Evolutionary conservation across 2,113 vertebrate genomes (phyloP), one percentile per base, ranked within the genome.

Genomic region (Oncorhynchus tshawytscha): DNA sequence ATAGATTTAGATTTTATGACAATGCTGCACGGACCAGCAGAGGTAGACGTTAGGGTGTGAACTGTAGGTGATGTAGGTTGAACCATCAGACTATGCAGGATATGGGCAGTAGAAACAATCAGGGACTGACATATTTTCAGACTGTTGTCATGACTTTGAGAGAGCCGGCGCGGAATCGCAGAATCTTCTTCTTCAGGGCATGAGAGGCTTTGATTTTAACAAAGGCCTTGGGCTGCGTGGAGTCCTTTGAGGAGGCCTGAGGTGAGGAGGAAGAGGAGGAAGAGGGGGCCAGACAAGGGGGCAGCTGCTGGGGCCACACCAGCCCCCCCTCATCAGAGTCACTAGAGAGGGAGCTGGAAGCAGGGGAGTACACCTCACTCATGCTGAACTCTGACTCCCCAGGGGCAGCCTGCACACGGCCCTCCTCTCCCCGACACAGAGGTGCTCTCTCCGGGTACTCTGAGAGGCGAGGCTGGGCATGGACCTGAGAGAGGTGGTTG

Each of bases 61-160:
- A 73, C 49, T 54, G 45, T 27, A 59, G 15, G 16, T 64, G 25
- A 45, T 31, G 25, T 16, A 5, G 4, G 27, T 4, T 57, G 54
- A 57, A 4, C 13, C 39, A 45, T 45, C 62, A 65, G 22, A 65
- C 24, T 65, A 11, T 25, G 12, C 25, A 25, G 62, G 62, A 65
- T 11, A 65, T 11, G 22, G 62, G 11, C 27, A 31, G 24, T 29
- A 27, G 24, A 24, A 31, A 60, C 24, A 76, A 71, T 64, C 22
- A 20, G 3, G 45, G 20, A 51, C 0, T 7, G 54, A 57, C 18
- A 0, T 25, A 45, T 78, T 54, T 66, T 96, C 92, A 97, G 27
- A 97, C 96, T 0, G 96, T 97, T 0, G 96, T 97, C 96, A 97
- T 97, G 82, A 97, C 95, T 85, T 97, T 97, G 54, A 97, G 94